Base-by-base conservation (phyloP, 2,113 vertebrate species). In the Limnothrissa miodon region DNA sequence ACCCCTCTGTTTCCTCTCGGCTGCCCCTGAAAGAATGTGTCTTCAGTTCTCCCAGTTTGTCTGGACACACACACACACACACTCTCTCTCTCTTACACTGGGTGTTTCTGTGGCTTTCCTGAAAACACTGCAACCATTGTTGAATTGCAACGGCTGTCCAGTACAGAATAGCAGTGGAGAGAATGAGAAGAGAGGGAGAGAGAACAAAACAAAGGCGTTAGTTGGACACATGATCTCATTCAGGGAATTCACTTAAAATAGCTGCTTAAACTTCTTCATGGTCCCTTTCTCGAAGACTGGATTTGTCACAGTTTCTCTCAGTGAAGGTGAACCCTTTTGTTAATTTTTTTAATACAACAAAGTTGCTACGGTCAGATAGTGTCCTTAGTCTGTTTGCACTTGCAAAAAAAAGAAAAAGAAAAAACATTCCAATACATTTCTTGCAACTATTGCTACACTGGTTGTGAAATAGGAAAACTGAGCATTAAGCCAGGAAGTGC, bases 41-140 rank as follows among this genome's bases (percentile, higher is more conserved):
- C 89, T 86, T 89, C 84, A 91, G 88, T 90, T 89, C 85, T 88
- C 85, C 36, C 80, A 87, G 66, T 11, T 17, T 74, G 51, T 66
- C 13, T 44, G 48, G 53, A 81, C 51, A 59, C 51, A 81, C 80
- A 81, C 80, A 81, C 51, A 81, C 80, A 81, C 33, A 42, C 36
- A 51, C 80, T 62, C n/a, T n/a, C n/a, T n/a, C n/a, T n/a, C n/a
- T n/a, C n/a, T 44, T 66, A 74, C 79, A 39, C 59, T 21, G 44
- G 81, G 81, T 84, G 78, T 87, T 87, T 85, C 85, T 81, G 62
- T 81, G 87, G 84, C 82, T 86, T 78, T 83, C 84, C 85, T 33
- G 79, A 87, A 85, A 78, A 91, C 89, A 91, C 89, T 89, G 85
- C 23, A 0, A 74, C 89, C 83, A 84, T 91, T 93, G 90, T 93